Percentiles rank a stretch among this genome's conserved stretches.
Conservation (phyloP, 2,888 invertebrate genomes). For the Oxyteleia sp. region DNA sequence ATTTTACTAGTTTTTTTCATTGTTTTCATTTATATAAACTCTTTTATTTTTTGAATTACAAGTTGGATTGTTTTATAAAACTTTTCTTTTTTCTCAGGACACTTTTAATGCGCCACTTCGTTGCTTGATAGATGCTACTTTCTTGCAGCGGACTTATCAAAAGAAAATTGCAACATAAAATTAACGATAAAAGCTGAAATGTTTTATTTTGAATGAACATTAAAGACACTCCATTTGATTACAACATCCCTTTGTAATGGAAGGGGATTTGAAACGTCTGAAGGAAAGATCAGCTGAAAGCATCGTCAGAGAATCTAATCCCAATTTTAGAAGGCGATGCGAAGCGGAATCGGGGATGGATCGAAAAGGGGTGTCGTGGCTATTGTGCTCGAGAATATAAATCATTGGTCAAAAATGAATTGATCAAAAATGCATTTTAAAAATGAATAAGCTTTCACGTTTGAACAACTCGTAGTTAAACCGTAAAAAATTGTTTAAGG, state of each 20-base stretch:
- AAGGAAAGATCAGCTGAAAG: slow-evolving; percentile 65
- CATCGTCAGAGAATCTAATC: slow-evolving; percentile 57
- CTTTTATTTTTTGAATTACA: too few relatives aligned
- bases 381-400: slow-evolving; percentile 20
- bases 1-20: too few relatives aligned
- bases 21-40: too few relatives aligned
- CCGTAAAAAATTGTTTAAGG: too few relatives aligned
- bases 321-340: slow-evolving; percentile 56
- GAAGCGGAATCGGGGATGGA: slow-evolving; percentile 47
- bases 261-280: slow-evolving; percentile 63
- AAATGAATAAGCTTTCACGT: too few relatives aligned
- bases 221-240: slow-evolving; percentile 68
- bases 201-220: slow-evolving; percentile 59
- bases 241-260: slow-evolving; percentile 61
- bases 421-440: too few relatives aligned
- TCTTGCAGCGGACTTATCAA: slow-evolving; percentile 16
- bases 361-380: slow-evolving; percentile 27
- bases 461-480: too few relatives aligned
- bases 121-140: neutral
- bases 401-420: slow-evolving; percentile 36
- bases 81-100: too few relatives aligned
- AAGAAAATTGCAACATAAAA: slow-evolving; percentile 35
- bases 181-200: slow-evolving; percentile 43
- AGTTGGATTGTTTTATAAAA: too few relatives aligned
- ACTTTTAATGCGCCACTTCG: neutral